Conservation (phyloP, 2,888 invertebrate species). For the Branchipolynoe longqiensis region DNA sequence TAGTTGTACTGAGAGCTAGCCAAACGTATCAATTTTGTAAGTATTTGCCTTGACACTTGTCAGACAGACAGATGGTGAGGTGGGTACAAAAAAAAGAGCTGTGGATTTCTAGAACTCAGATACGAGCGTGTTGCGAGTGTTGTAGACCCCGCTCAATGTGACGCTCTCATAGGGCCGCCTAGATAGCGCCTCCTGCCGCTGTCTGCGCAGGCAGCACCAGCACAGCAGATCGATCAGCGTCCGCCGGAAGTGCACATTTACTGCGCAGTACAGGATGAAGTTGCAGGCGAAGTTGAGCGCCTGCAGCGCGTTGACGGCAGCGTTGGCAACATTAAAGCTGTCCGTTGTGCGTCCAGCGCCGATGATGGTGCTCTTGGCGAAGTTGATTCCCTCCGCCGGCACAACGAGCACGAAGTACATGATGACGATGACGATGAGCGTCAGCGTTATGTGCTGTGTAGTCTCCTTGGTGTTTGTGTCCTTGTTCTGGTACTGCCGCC, state of each 20-base stretch:
- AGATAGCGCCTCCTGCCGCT: background rate
- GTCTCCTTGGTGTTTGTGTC: constrained; percentile 66
- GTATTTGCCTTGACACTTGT: too few relatives aligned
- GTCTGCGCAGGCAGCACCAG: constrained; percentile 14
- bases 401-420: constrained; percentile 78
- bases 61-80: too few relatives aligned
- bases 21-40: too few relatives aligned
- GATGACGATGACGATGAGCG: constrained; percentile 79
- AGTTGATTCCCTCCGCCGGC: constrained; percentile 78
- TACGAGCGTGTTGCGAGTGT: constrained; percentile 17
- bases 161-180: constrained; percentile 20
- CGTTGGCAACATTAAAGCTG: constrained; percentile 59
- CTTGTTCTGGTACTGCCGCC: constrained; percentile 68
- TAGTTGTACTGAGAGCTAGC: too few relatives aligned
- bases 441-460: constrained; percentile 73
- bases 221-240: constrained; percentile 49
- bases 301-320: constrained; percentile 65
- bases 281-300: constrained; percentile 70
- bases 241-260: constrained; percentile 66
- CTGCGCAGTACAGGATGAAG: constrained; percentile 70
- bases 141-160: background rate
- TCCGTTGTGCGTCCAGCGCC: constrained; percentile 49
- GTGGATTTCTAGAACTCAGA: constrained; percentile 26
- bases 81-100: too few relatives aligned
- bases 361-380: constrained; percentile 67